Evolutionary conservation across 1,140 invertebrate species (phyloP), one percentile per base, ranked within the genome.

Genomic region (Branchinecta lindahli): DNA sequence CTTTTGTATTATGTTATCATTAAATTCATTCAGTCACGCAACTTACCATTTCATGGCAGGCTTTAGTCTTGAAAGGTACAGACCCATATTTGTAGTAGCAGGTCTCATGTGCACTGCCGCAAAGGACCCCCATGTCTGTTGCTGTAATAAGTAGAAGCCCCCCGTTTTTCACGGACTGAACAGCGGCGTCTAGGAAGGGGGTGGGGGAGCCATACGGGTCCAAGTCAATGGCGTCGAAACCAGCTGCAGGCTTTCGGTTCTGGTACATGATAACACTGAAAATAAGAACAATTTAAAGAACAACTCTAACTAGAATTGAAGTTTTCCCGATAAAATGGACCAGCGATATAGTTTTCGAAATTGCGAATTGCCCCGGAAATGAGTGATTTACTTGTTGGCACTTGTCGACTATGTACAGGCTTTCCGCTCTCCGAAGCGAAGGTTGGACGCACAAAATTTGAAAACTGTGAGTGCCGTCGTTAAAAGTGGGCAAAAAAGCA

Each of bases 171-270:
- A 92, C 80, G 73, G 86, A 85, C 73, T 86, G 84, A 33, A 99
- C 88, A 0, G 94, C 94, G 3, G 88, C 83, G 79, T 99, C 96
- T 0, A 99, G 81, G 80, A 99, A 99, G 67, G 85, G 86, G 4
- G 91, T 87, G 0, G 96, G 92, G 76, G 91, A 94, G 8, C 97
- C 97, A 78, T 99, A 99, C 0, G 97, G 97, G 82, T 99, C 97
- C 46, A 99, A 78, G 79, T 99, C 97, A 70, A 99, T 85, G 0
- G 87, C 92, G 77, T 96, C 85, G 79, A 96, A 97, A 47, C 85
- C 82, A 69, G 88, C 82, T n/a, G 81, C 77, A 9, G 76, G 75
- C 70, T 80, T 80, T 69, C 85, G 85, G 74, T 89, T 86, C 73
- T 86, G 80, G 74, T 95, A 89, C 91, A 96, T 94, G 0, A 93